Evolutionary conservation across 2,888 invertebrate species (phyloP).

Genomic region (Eustalomyia histrio): DNA sequence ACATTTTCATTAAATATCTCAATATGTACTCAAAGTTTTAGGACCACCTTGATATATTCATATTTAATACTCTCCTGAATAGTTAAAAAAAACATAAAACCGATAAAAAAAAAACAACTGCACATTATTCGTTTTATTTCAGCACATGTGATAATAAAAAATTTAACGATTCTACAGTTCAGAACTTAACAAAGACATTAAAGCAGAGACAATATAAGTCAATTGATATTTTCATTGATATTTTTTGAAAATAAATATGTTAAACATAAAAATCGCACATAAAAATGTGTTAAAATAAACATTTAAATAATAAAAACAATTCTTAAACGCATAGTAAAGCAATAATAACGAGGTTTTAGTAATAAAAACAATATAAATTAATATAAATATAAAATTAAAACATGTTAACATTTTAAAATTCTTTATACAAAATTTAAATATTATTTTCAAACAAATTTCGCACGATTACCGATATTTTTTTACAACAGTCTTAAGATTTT

Average conservation of each 20-base stretch:
- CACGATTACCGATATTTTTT: not conserved
- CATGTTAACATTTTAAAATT: too few species aligned
- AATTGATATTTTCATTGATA: constrained; percentile 40
- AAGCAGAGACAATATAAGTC: constrained; percentile 6
- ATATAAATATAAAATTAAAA: not conserved
- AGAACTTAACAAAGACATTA: constrained; percentile 41
- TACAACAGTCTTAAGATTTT: not conserved
- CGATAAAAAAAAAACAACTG: constrained; percentile 32
- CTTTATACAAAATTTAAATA: not conserved
- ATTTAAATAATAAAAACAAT: constrained; percentile 9
- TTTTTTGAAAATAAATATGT: constrained; percentile 50
- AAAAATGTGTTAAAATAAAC: constrained; percentile 44
- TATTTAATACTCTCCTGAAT: not conserved
- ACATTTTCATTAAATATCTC: too few species aligned
- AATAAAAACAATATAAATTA: not conserved
- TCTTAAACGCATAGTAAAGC: constrained; percentile 8
- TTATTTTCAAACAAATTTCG: not conserved
- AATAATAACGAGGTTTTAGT: too few species aligned
- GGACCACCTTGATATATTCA: constrained; percentile 43
- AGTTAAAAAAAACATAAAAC: constrained; percentile 5
- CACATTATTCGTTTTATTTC: not conserved
- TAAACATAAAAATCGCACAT: constrained; percentile 48
- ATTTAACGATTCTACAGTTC: constrained; percentile 46
- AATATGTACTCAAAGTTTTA: too few species aligned
- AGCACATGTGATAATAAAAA: constrained; percentile 38